phyloP scores from a whole-genome alignment of 2,113 vertebrate genomes.

The Redunca redunca region DNA sequence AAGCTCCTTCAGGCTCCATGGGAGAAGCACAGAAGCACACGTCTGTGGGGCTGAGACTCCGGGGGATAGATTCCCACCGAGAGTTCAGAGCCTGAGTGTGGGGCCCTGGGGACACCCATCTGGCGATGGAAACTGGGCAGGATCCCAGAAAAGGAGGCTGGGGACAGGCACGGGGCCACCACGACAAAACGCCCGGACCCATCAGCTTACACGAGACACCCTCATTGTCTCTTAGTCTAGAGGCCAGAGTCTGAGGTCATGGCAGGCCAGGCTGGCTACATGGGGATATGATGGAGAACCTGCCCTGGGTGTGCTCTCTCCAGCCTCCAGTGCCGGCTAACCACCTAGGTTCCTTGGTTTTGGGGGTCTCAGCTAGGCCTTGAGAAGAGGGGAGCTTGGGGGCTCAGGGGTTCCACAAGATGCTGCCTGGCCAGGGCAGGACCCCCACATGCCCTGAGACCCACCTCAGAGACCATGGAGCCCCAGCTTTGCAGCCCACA shows the following conservation, averaged over 20 bases:
- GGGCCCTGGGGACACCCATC: background rate
- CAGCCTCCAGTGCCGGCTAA: rapidly evolving
- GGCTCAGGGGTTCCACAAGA: rapidly evolving
- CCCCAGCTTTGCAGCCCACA: too few relatives aligned
- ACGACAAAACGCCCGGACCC: rapidly evolving
- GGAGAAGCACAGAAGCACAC: rapidly evolving
- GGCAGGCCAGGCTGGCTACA: rapidly evolving
- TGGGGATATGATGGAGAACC: rapidly evolving
- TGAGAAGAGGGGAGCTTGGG: background rate
- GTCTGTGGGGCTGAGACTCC: rapidly evolving
- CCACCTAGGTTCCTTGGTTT: background rate
- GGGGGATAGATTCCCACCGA: background rate
- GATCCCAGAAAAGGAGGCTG: rapidly evolving
- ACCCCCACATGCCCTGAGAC: background rate
- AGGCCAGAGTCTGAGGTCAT: rapidly evolving
- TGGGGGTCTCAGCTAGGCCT: background rate
- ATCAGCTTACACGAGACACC: rapidly evolving
- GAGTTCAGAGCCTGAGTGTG: background rate
- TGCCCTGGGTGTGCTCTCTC: rapidly evolving
- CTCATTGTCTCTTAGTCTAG: background rate
- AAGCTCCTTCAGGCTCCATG: background rate
- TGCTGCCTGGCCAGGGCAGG: background rate
- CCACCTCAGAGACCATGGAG: rapidly evolving
- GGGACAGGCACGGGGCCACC: background rate
- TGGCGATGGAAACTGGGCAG: background rate